Conservation (phyloP, 2,113 vertebrate species). For the Orthonyx spaldingii region DNA sequence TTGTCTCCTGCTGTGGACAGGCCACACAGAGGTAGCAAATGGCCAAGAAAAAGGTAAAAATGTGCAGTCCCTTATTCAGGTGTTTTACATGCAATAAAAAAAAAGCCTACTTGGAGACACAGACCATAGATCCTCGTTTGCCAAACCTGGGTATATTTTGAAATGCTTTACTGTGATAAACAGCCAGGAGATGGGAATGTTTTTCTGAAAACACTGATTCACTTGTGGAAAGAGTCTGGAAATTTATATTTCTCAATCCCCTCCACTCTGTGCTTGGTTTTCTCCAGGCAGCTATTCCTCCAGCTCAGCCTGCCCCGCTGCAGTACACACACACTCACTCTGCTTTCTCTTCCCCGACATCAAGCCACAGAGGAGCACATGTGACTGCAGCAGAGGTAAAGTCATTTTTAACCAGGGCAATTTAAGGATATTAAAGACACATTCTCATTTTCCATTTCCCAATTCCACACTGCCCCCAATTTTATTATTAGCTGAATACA, state of each 20-base stretch:
- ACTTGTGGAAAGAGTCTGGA: constrained; percentile 1
- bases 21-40: not conserved
- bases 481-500: constrained; percentile 37
- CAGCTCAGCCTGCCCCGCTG: constrained; percentile 9
- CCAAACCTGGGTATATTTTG: not conserved
- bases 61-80: not conserved
- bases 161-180: not conserved
- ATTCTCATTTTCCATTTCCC: constrained; percentile 35
- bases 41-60: not conserved
- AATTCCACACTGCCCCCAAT: not conserved
- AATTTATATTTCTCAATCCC: not conserved
- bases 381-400: constrained; percentile 19
- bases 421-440: constrained; percentile 49
- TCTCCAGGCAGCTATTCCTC: constrained; percentile 23
- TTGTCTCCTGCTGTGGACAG: not conserved
- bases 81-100: not conserved
- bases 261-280: not conserved
- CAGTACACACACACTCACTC: not conserved
- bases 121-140: not conserved
- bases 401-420: constrained; percentile 14
- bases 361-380: constrained; percentile 18
- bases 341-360: not conserved
- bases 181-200: not conserved
- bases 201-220: constrained; percentile 27
- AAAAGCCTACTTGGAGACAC: not conserved